Evolutionary conservation across 1,140 invertebrate species (phyloP), one percentile per base, ranked within the genome.

Genomic region (Macrobrachium rosenbergii): DNA sequence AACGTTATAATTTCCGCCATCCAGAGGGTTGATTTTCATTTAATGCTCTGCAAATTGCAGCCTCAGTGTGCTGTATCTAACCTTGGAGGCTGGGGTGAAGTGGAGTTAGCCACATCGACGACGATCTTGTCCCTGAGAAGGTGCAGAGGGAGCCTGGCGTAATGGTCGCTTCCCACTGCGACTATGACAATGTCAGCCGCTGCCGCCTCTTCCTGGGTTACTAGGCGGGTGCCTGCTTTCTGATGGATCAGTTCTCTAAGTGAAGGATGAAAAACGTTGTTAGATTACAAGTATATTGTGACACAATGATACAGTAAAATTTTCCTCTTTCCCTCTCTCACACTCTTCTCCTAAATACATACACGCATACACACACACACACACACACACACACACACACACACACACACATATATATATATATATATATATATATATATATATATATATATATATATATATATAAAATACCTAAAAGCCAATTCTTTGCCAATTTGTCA

Each of bases 71-170:
- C 17, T 17, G 6, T 43, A 19, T 58, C 62, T 60, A 2, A 85
- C 83, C 77, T 78, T 5, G 60, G 43, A n/a, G 59, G 59, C 45
- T 43, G 59, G 10, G 83, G 83, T 5, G 78, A 23, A 43, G 78
- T 88, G 88, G 90, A 89, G 75, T 89, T 89, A 69, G 83, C 85
- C n/a, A 89, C 88, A 62, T 89, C 88, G n/a, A 89, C 64, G 6
- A 89, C 88, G 16, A 87, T 76, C 64, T 89, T 89, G 58, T 69
- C n/a, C 23, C 37, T 72, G 8, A 89, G 76, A 14, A 59, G 73
- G 7, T 52, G 8, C 5, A 83, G 75, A 8, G 88, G 88, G 14
- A 87, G 85, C 16, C 77, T 72, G n/a, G 5, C 21, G 81, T 89
- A 89, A 81, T 86, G 85, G 81, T 87, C 81, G 45, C 60, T 45